These are phyloP conservation scores for Eledona agricola DNA, from an alignment of 2,888 invertebrate genomes.

Conservation along the genomic window DNA sequence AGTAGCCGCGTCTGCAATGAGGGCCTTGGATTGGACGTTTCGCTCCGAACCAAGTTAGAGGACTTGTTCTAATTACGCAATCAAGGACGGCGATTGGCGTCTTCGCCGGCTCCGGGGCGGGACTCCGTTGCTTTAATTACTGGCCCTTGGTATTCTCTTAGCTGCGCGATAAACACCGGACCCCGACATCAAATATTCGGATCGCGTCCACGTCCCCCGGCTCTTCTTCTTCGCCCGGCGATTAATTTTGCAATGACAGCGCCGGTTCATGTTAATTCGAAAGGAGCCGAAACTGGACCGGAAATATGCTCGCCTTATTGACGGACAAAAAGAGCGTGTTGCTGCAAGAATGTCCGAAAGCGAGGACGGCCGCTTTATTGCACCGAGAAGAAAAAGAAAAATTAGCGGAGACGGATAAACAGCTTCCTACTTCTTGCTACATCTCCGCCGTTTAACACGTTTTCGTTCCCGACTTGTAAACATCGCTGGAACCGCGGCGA, in stretches of 20 bases:
- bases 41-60: slow-evolving; percentile 52
- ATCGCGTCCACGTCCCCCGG: slow-evolving; percentile 21
- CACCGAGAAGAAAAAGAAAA: too few species aligned
- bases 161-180: slow-evolving; percentile 3
- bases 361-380: too few species aligned
- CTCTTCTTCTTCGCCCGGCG: slow-evolving; percentile 25
- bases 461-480: too few species aligned
- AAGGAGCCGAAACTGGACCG: slow-evolving; percentile 5
- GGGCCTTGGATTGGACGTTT: slow-evolving; percentile 54
- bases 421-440: too few species aligned
- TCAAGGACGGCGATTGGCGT: slow-evolving; percentile 59
- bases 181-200: slow-evolving; percentile 14
- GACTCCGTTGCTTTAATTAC: slow-evolving; percentile 60
- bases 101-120: slow-evolving; percentile 53
- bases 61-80: slow-evolving; percentile 63
- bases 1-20: slow-evolving; percentile 55
- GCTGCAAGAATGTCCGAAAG: too few species aligned
- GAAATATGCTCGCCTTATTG: too few species aligned
- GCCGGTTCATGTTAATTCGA: slow-evolving; percentile 27
- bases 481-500: too few species aligned
- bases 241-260: slow-evolving; percentile 36
- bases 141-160: slow-evolving; percentile 43
- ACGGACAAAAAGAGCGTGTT: too few species aligned
- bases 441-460: too few species aligned
- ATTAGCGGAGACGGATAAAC: too few species aligned